These are phyloP conservation scores for Paramisgurnus dabryanus DNA, from an alignment of 2,113 vertebrate species.

Conservation along the genomic window DNA sequence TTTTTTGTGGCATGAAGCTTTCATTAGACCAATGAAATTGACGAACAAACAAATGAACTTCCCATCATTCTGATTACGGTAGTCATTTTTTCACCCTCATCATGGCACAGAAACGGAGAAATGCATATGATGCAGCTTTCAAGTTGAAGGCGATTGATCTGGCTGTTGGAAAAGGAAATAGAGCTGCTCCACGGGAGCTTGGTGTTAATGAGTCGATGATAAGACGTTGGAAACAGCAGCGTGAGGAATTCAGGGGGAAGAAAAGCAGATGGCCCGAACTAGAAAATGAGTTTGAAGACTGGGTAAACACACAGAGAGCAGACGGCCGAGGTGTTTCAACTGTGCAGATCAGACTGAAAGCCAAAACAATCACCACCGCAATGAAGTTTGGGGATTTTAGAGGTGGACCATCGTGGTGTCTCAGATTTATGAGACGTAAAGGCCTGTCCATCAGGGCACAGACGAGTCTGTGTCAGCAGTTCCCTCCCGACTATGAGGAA, in stretches of 20 bases:
- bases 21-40: no score
- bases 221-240: slow-evolving; percentile 39
- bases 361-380: no score
- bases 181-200: not conserved
- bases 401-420: not conserved
- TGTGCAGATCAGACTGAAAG: no score
- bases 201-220: slow-evolving; percentile 17
- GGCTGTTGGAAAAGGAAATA: slow-evolving; percentile 26
- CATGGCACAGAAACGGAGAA: no score
- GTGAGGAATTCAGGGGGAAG: slow-evolving; percentile 23
- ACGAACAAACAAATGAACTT: no score
- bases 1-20: no score
- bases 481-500: slow-evolving; percentile 12
- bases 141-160: no score
- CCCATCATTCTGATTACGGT: no score
- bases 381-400: no score
- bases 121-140: no score
- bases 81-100: no score
- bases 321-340: no score
- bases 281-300: slow-evolving; percentile 5
- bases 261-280: slow-evolving; percentile 7
- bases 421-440: slow-evolving; percentile 26
- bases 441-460: slow-evolving; percentile 11
- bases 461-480: slow-evolving; percentile 13
- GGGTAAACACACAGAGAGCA: not conserved